These are phyloP conservation scores for Automeris io DNA, from an alignment of 2,888 invertebrate genomes.

Conservation along the genomic window DNA sequence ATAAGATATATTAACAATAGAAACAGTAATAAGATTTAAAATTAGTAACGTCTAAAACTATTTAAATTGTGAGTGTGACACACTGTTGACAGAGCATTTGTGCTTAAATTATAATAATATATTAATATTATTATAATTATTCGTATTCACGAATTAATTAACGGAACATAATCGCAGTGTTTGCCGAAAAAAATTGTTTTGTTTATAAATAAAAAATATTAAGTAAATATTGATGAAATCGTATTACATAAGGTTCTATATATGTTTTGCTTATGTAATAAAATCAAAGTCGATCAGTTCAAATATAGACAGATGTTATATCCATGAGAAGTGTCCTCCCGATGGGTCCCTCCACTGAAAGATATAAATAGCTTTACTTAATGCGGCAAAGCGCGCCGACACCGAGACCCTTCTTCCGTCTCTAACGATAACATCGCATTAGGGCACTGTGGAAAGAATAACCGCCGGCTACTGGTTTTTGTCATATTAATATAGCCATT, in stretches of 20 bases:
- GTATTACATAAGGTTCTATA: not conserved
- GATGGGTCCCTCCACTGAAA: slow-evolving; percentile 34
- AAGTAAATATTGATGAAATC: too few relatives aligned
- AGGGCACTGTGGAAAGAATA: slow-evolving; percentile 54
- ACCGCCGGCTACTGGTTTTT: slow-evolving; percentile 65
- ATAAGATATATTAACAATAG: too few relatives aligned
- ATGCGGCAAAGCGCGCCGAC: slow-evolving; percentile 70
- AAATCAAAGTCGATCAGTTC: not conserved
- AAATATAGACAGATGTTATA: slow-evolving; percentile 48
- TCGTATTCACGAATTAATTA: too few relatives aligned
- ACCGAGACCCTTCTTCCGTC: slow-evolving; percentile 51
- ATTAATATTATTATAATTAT: too few relatives aligned
- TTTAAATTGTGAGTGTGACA: too few relatives aligned
- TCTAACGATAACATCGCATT: slow-evolving; percentile 68
- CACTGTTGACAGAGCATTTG: too few relatives aligned
- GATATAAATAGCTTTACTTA: slow-evolving; percentile 70
- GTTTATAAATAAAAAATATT: too few relatives aligned
- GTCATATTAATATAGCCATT: slow-evolving; percentile 38
- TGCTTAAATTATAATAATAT: too few relatives aligned
- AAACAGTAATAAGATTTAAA: too few relatives aligned
- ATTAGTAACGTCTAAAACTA: too few relatives aligned
- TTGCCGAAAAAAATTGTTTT: too few relatives aligned
- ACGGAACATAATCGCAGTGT: too few relatives aligned
- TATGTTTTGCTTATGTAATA: not conserved
- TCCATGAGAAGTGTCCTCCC: slow-evolving; percentile 43